A percentile compares a stretch with the other conserved stretches of the same genome.
Evolutionary conservation across 1,140 invertebrate species (phyloP).

Genomic region (Dryas iulia): DNA sequence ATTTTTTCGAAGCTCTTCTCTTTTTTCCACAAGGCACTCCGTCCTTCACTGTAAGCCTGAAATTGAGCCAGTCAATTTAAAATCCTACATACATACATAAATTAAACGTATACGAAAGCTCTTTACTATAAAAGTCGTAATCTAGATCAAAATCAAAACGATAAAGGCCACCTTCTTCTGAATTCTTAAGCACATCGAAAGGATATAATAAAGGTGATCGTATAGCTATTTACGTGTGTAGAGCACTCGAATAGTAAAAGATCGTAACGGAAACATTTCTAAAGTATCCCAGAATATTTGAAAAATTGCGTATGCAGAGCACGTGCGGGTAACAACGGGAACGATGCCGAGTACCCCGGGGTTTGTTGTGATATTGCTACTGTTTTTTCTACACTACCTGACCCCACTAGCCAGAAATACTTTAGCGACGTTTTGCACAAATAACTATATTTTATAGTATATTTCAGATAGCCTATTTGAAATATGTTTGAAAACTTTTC

Average conservation of each 20-base stretch:
- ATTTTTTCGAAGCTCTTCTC: too few relatives aligned
- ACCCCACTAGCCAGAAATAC: constrained; percentile 53
- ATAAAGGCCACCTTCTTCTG: constrained; percentile 35
- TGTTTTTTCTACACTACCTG: constrained; percentile 69
- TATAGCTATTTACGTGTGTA: constrained; percentile 70
- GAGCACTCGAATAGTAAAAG: constrained; percentile 65
- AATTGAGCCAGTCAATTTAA: constrained; percentile 2
- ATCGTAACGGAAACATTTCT: constrained; percentile 72
- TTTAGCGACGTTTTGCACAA: constrained; percentile 46
- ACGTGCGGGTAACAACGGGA: constrained; percentile 66
- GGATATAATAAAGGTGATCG: constrained; percentile 59
- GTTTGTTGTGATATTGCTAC: constrained; percentile 72
- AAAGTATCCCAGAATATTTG: constrained; percentile 65
- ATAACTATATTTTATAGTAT: constrained; percentile 15
- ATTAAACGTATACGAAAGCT: constrained; percentile 5
- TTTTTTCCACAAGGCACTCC: too few relatives aligned
- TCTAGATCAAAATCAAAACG: constrained; percentile 34
- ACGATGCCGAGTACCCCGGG: constrained; percentile 59
- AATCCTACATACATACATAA: background rate
- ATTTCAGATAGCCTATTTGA: background rate
- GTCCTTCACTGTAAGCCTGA: background rate
- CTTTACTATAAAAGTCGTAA: constrained; percentile 23
- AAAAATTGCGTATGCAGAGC: constrained; percentile 59
- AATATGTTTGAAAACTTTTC: background rate
- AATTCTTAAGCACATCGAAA: constrained; percentile 51